Conservation (phyloP, 2,113 vertebrate species). For the Mustela lutreola region DNA sequence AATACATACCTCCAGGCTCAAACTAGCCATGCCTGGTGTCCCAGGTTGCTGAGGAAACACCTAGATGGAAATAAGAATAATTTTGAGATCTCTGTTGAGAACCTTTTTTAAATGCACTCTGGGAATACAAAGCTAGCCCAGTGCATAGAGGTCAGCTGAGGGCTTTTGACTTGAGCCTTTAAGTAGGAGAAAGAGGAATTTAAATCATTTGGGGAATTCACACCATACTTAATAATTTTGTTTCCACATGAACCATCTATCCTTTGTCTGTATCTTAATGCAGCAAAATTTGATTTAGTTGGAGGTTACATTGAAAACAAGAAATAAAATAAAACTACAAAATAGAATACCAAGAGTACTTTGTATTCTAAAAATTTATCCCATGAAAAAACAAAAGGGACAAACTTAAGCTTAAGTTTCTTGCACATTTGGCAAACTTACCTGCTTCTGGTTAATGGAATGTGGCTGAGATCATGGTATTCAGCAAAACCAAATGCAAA, state of each 20-base stretch:
- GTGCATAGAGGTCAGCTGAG: not conserved
- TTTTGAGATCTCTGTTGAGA: not conserved
- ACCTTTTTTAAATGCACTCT: not conserved
- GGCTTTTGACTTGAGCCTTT: not conserved
- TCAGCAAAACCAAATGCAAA: not conserved
- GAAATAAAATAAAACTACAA: slow-evolving; percentile 23
- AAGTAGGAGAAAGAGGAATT: slow-evolving; percentile 32
- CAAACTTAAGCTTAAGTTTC: not conserved
- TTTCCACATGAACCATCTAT: not conserved
- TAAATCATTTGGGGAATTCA: not conserved
- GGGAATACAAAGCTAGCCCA: not conserved
- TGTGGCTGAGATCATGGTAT: not conserved
- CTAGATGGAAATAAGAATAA: slow-evolving; percentile 67
- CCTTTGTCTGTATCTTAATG: not conserved
- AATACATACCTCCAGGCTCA: slow-evolving; percentile 79
- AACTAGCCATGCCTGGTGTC: slow-evolving; percentile 63
- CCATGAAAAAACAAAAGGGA: not conserved
- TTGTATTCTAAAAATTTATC: not conserved
- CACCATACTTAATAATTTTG: not conserved
- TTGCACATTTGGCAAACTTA: not conserved
- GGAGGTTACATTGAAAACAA: not conserved
- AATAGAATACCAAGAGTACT: not conserved
- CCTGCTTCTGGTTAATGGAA: not conserved
- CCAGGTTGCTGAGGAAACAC: slow-evolving; percentile 69
- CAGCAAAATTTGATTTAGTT: slow-evolving; percentile 13